Evolutionary conservation across 1,140 invertebrate species (phyloP), one percentile per base, ranked within the genome.

Genomic region (Alviniconcha marisindica): DNA sequence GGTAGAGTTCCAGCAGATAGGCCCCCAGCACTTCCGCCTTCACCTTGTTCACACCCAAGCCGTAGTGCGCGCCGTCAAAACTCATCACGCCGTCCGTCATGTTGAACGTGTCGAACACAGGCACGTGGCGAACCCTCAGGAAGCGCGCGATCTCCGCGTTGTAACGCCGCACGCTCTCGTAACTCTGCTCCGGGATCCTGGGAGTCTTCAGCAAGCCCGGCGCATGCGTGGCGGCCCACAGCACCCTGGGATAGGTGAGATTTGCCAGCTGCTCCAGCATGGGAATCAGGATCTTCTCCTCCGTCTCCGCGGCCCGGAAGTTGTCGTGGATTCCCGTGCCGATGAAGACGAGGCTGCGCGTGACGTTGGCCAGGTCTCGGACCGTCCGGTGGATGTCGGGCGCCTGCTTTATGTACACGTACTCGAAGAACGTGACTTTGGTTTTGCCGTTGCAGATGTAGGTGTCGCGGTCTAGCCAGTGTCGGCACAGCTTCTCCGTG

Each of bases 51-150:
- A 84, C 77, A 12, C 85, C 85, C 31, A 71, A 33, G 5, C 85
- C 86, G 51, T 83, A 87, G 36, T 87, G 86, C 0, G 69, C 73
- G 2, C 86, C 86, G 44, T 87, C 83, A 79, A 83, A 87, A 38
- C 86, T 87, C 60, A 83, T 83, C 33, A 77, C 69, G 2, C 79
- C 82, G 14, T 83, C 42, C 0, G 86, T 87, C 66, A 87, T 56
- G 33, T 81, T 71, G 36, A 83, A 87, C 0, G 69, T 81, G 60
- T 87, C 82, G 28, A 87, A 87, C 1, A 85, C 71, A 10, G 86
- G 83, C 28, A 87, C 60, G 2, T 54, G 15, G 3, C 33, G 40
- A 24, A 10, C 38, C 0, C 12, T 56, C 18, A 87, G 31, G 56
- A 83, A 77, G 18, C 40, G 2, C 4, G 31, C 31, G 3, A 85